Percentiles rank a stretch among this genome's conserved stretches.
These are phyloP conservation scores for Oryctes rhinoceros DNA, from an alignment of 1,140 invertebrate species.

Conservation along the genomic window DNA sequence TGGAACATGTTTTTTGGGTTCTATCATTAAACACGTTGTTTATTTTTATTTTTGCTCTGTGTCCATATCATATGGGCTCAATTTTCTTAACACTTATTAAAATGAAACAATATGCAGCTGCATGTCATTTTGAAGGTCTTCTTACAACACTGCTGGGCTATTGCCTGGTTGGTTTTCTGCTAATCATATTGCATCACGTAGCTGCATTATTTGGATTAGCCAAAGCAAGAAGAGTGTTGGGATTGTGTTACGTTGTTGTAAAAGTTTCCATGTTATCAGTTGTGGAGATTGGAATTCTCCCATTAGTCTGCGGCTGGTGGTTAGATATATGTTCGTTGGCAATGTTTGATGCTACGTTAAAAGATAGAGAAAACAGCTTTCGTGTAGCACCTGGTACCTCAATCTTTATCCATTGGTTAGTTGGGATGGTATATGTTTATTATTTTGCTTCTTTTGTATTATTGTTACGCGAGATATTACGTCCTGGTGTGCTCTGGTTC, in stretches of 20 bases:
- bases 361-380: constrained; percentile 88
- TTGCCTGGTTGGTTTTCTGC: constrained; percentile 84
- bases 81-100: constrained; percentile 81
- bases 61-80: constrained; percentile 94
- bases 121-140: constrained; percentile 90
- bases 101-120: constrained; percentile 76
- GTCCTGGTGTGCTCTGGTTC: constrained; percentile 97
- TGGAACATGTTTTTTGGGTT: constrained; percentile 99
- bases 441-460: constrained; percentile 99
- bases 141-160: constrained; percentile 94
- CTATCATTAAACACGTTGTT: constrained; percentile 97
- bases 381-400: constrained; percentile 91
- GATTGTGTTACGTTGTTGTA: constrained; percentile 96
- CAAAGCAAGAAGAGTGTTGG: constrained; percentile 85
- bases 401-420: constrained; percentile 98
- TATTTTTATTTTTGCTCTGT: constrained; percentile 94
- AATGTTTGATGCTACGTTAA: constrained; percentile 91
- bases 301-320: constrained; percentile 98
- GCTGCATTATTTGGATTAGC: constrained; percentile 79
- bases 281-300: constrained; percentile 96
- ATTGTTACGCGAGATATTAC: constrained; percentile 89
- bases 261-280: constrained; percentile 94
- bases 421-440: constrained; percentile 99
- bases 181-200: constrained; percentile 85
- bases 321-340: constrained; percentile 96